Conservation (phyloP, 2,888 invertebrate genomes). For the Nysson spinosus region DNA sequence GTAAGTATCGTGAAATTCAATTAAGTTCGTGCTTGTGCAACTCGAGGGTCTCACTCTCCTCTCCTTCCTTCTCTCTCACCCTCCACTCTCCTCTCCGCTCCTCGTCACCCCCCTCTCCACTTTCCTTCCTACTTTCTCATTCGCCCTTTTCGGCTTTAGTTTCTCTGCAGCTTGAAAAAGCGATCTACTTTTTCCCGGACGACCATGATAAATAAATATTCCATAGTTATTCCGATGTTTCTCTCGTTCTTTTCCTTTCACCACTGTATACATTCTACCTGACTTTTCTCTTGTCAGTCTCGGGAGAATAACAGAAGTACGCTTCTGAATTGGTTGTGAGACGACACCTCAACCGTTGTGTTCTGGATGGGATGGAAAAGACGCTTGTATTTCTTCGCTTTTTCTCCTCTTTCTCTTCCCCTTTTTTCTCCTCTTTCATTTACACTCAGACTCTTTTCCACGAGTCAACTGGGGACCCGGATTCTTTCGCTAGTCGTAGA, state of each 20-base stretch:
- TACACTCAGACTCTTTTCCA: neutral
- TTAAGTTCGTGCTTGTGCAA: slow-evolving; percentile 52
- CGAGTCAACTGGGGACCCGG: neutral
- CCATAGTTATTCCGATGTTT: slow-evolving; percentile 17
- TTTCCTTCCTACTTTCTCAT: neutral
- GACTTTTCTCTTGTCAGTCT: neutral
- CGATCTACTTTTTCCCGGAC: slow-evolving; percentile 22
- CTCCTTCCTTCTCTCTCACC: neutral
- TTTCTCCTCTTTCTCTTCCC: slow-evolving; percentile 12
- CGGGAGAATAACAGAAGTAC: slow-evolving; percentile 27
- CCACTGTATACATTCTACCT: too few relatives aligned
- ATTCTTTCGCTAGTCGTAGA: slow-evolving; percentile 20
- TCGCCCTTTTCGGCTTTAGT: slow-evolving; percentile 7
- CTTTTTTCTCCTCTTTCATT: slow-evolving; percentile 6
- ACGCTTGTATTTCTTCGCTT: slow-evolving; percentile 17
- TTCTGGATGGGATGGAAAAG: slow-evolving; percentile 5
- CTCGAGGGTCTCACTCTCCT: slow-evolving; percentile 28
- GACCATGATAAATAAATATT: slow-evolving; percentile 57
- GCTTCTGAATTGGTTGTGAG: slow-evolving; percentile 59
- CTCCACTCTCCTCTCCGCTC: neutral
- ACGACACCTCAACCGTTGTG: slow-evolving; percentile 32
- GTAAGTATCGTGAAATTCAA: slow-evolving; percentile 60
- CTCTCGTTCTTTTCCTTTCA: slow-evolving; percentile 19
- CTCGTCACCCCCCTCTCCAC: neutral
- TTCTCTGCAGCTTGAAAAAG: slow-evolving; percentile 39